A percentile compares a stretch with the other conserved stretches of the same genome.
phyloP scores from a whole-genome alignment of 2,113 vertebrate species.

The Malurus cyaneus region DNA sequence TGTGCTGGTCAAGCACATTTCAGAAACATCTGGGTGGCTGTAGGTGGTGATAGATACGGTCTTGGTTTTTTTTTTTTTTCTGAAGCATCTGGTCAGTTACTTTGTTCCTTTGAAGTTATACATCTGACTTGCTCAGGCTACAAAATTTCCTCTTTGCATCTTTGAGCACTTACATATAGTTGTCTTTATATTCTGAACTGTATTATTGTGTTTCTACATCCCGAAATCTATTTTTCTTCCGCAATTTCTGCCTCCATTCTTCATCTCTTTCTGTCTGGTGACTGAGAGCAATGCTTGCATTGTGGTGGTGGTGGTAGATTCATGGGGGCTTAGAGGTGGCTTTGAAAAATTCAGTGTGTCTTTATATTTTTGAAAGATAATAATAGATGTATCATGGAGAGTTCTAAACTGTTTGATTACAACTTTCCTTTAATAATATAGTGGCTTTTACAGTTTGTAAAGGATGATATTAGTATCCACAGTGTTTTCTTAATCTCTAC shows the following conservation, averaged over 20 bases:
- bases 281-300: neutral
- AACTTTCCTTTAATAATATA: neutral
- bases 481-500: neutral
- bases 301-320: neutral
- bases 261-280: neutral
- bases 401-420: neutral
- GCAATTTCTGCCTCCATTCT: neutral
- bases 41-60: neutral
- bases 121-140: neutral
- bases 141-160: neutral
- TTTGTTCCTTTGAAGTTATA: neutral
- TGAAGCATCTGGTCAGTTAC: neutral
- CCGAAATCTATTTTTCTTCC: neutral
- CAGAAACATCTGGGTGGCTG: neutral
- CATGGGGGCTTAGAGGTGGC: neutral
- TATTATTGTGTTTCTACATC: neutral
- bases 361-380: neutral
- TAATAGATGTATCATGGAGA: neutral
- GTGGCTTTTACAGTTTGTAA: neutral
- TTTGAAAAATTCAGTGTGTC: neutral
- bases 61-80: neutral
- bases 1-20: neutral
- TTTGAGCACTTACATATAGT: neutral
- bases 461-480: neutral
- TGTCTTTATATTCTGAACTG: neutral